Evolutionary conservation across 2,797 vertebrate genomes (phyloP), one percentile per base, ranked within the genome.

Genomic region (Martes flavigula): DNA sequence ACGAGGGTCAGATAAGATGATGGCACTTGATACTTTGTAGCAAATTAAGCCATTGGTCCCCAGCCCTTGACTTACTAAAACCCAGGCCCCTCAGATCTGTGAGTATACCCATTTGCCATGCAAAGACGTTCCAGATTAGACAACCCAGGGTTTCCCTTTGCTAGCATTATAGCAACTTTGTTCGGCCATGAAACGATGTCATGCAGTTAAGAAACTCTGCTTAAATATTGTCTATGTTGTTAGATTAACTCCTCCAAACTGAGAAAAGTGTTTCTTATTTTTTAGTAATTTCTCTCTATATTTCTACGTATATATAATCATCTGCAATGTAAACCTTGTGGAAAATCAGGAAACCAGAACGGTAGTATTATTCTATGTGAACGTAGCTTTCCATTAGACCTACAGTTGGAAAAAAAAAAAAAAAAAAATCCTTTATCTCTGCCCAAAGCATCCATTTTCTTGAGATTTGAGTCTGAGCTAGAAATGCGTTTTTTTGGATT

Each of bases 1-100:
- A 18, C 0, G 0, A 11, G 2, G 11, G 9, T 30, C 64, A 32
- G 10, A 10, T 12, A 14, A 27, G 18, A 70, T 2, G 15, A 46
- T 11, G 64, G 8, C 30, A 1, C 8, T 18, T 25, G 79, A 21
- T 6, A 43, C 5, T 54, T 40, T 1, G 3, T n/a, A 84, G 17
- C 2, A 25, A 62, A 4, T 8, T 2, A 48, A 15, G 32, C 3
- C 30, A 43, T 2, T 12, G 23, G 25, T n/a, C 14, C 6, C 54
- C 9, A 54, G 30, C 46, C 68, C 48, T 38, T 58, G 64, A 20
- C 58, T 62, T 2, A 43, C 4, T 23, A n/a, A 81, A 73, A 7
- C 68, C 17, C 4, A 30, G 21, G 38, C 10, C 21, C 1, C 20
- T 38, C 4, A 0, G 20, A 11, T 23, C 46, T 46, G 4, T 9